phyloP scores from a whole-genome alignment of 1,140 invertebrate species.

The Anadara kagoshimensis region DNA sequence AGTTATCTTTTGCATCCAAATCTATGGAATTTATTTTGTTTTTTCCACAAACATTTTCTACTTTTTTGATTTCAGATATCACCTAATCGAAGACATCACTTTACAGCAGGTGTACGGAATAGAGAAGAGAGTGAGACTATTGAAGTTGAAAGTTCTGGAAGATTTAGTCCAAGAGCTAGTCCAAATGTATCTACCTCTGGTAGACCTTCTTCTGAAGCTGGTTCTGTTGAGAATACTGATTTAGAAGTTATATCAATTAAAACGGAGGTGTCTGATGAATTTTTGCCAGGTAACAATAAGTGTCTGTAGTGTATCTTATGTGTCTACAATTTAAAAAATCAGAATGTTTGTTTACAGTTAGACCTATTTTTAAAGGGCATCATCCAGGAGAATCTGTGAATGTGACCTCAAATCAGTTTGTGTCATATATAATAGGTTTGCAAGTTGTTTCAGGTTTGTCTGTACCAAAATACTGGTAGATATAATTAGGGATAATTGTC shows the following conservation, averaged over 20 bases:
- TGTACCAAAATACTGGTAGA: too few species aligned
- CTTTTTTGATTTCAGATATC: neutral
- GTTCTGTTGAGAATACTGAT: slow-evolving; percentile 33
- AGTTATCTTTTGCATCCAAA: too few species aligned
- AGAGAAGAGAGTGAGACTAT: neutral
- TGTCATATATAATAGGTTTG: too few species aligned
- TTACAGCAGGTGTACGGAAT: neutral
- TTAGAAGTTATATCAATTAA: slow-evolving; percentile 25
- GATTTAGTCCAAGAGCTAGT: slow-evolving; percentile 34
- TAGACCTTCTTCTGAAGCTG: slow-evolving; percentile 33
- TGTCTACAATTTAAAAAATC: neutral
- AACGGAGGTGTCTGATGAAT: slow-evolving; percentile 14
- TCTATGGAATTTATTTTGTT: too few species aligned
- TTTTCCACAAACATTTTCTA: too few species aligned
- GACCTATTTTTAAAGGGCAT: neutral
- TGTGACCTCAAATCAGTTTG: neutral
- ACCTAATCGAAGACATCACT: slow-evolving; percentile 10
- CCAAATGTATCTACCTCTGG: slow-evolving; percentile 42
- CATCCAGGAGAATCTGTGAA: neutral
- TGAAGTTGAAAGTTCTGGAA: slow-evolving; percentile 33
- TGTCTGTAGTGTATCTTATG: neutral
- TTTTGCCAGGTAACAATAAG: neutral
- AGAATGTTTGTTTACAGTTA: neutral
- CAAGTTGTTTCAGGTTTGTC: too few species aligned
- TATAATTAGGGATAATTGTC: too few species aligned